These are phyloP conservation scores for Sceloporus undulatus DNA, from an alignment of 2,113 vertebrate genomes.

Conservation along the genomic window DNA sequence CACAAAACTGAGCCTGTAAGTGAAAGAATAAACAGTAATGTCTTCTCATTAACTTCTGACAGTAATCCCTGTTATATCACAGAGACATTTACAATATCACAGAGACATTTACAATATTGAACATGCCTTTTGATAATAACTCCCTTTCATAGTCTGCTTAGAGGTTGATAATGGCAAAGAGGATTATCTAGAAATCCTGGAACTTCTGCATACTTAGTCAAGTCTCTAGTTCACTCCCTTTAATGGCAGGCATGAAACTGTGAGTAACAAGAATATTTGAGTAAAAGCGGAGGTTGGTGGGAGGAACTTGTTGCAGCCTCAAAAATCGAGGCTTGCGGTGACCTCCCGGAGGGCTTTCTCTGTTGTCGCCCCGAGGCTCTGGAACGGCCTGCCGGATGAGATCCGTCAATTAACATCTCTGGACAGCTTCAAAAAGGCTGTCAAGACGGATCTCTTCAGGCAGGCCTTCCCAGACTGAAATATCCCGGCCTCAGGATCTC, in stretches of 20 bases:
- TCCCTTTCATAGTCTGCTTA: slow-evolving; percentile 11
- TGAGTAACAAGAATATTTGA: not conserved
- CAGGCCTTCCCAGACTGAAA: too few relatives aligned
- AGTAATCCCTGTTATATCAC: slow-evolving; percentile 46
- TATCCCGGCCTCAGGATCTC: too few relatives aligned
- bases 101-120: slow-evolving; percentile 41
- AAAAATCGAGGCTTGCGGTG: too few relatives aligned
- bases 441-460: too few relatives aligned
- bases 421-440: too few relatives aligned
- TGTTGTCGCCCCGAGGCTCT: too few relatives aligned
- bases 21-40: slow-evolving; percentile 62
- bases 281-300: too few relatives aligned
- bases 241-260: not conserved
- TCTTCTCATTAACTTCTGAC: slow-evolving; percentile 53
- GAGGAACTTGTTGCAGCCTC: too few relatives aligned
- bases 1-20: slow-evolving; percentile 44
- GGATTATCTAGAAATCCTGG: slow-evolving; percentile 22
- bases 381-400: too few relatives aligned
- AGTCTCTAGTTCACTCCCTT: not conserved
- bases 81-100: slow-evolving; percentile 42
- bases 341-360: too few relatives aligned
- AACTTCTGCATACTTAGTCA: not conserved
- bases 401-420: too few relatives aligned
- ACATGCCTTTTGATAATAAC: slow-evolving; percentile 59
- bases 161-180: not conserved